Base-by-base conservation (phyloP, 2,888 invertebrate species). In the Invenusta paracnida region DNA sequence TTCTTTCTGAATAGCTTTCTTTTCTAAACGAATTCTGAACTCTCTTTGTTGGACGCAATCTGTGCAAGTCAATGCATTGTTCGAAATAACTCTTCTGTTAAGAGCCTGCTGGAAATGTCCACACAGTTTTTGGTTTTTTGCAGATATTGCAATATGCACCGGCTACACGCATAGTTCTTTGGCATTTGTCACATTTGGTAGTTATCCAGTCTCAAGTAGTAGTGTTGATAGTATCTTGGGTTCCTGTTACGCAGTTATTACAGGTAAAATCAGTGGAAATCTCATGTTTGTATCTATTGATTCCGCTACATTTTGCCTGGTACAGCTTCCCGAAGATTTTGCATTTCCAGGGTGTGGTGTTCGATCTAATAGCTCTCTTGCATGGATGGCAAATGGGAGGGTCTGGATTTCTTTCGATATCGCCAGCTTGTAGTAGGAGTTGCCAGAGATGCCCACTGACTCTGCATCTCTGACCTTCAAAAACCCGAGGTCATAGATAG, bases 51-150 rank as follows among this genome's bases (percentile, higher is more conserved):
- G 73, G 73, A 23, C 11, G 23, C 73, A 73, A 25, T 73, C 73
- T 73, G 73, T 73, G 73, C 73, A 73, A 23, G 73, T 73, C 73
- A 5, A 73, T 73, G 73, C 73, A 25, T 73, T n/a, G n/a, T n/a
- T n/a, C n/a, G n/a, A n/a, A n/a, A 73, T 73, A 2, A 5, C 27
- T 23, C 73, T 73, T 73, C 73, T 23, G 23, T 25, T 73, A 73
- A 25, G 73, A 73, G 73, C 17, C 73, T 13, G 73, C 73, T 73
- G 17, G 73, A 13, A 5, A 73, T 73, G 23, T 23, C 73, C 73
- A 73, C 23, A 25, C 73, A 73, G 73, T 23, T 73, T 23, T 73
- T 73, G 27, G 27, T 73, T 73, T 73, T 5, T 73, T 73, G 27
- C 73, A 73, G 27, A 73, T 25, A 23, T 73, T 5, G 73, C 73